Percentiles rank a stretch among this genome's conserved stretches.
Conservation (phyloP, 2,797 vertebrate species). For the Chaetophractus vellerosus region DNA sequence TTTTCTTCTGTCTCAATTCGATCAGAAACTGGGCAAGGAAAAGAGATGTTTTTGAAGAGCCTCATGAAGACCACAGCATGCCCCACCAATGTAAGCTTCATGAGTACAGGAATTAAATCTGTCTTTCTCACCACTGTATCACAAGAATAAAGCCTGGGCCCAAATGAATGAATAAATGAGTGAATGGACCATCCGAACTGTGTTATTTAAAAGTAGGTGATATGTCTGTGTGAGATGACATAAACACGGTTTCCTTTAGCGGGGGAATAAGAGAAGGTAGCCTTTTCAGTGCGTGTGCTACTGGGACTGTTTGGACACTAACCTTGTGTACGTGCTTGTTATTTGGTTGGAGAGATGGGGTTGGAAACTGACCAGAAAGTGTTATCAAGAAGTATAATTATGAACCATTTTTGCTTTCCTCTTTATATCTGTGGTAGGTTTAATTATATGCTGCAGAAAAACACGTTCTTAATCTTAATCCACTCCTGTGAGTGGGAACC, state of each 20-base stretch:
- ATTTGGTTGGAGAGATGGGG: background rate
- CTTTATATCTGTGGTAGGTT: background rate
- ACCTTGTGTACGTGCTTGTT: background rate
- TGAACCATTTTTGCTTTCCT: background rate
- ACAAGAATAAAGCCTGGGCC: background rate
- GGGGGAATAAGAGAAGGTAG: background rate
- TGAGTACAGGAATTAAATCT: constrained; percentile 1
- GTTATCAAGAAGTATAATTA: background rate
- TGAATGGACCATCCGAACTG: background rate
- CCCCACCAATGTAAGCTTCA: background rate
- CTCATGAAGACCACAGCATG: background rate
- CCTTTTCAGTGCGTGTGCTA: background rate
- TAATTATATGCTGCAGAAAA: no score
- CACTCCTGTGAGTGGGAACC: no score
- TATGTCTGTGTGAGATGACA: background rate
- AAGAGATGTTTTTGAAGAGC: background rate
- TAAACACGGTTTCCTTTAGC: background rate
- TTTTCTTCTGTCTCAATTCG: background rate
- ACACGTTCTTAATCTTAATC: no score
- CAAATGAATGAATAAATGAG: background rate
- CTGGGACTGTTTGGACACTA: background rate
- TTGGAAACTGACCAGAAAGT: background rate
- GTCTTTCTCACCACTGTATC: background rate
- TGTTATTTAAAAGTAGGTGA: background rate
- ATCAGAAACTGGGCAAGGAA: constrained; percentile 5